Conservation (phyloP, 2,888 invertebrate genomes). For the Pardosa pseudoannulata region DNA sequence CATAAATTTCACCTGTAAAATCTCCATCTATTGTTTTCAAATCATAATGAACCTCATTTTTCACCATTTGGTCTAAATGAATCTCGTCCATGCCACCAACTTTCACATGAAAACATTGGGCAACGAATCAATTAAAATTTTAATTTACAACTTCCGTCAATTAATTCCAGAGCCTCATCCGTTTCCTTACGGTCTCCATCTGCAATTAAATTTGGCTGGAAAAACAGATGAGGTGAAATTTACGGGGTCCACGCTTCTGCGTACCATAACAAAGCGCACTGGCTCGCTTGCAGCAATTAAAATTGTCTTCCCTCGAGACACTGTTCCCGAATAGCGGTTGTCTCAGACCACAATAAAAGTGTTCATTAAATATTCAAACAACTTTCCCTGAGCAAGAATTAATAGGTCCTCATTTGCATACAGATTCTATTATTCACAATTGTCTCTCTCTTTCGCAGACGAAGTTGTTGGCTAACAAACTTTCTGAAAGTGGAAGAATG, state of each 20-base stretch:
- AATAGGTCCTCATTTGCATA: constrained; percentile 49
- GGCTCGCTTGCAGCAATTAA: not conserved
- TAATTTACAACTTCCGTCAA: too few relatives aligned
- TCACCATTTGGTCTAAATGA: too few relatives aligned
- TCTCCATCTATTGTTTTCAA: too few relatives aligned
- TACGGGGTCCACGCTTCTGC: not conserved
- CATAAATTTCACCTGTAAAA: too few relatives aligned
- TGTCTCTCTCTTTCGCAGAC: not conserved
- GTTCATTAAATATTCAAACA: not conserved
- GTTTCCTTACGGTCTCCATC: not conserved
- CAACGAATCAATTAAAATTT: too few relatives aligned
- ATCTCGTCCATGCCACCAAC: too few relatives aligned
- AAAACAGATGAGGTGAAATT: not conserved
- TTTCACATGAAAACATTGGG: too few relatives aligned
- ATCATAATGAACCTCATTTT: too few relatives aligned
- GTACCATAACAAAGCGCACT: not conserved
- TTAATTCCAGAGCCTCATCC: too few relatives aligned
- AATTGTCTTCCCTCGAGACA: not conserved
- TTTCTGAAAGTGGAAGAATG: too few relatives aligned
- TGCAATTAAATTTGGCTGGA: not conserved
- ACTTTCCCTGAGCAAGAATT: constrained; percentile 20
- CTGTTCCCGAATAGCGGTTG: not conserved
- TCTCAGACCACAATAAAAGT: not conserved
- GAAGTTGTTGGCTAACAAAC: not conserved
- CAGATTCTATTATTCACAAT: constrained; percentile 29